Percentiles rank a stretch among this genome's conserved stretches.
Evolutionary conservation across 2,888 invertebrate genomes (phyloP).

Genomic region (Tolmerus cingulatus): DNA sequence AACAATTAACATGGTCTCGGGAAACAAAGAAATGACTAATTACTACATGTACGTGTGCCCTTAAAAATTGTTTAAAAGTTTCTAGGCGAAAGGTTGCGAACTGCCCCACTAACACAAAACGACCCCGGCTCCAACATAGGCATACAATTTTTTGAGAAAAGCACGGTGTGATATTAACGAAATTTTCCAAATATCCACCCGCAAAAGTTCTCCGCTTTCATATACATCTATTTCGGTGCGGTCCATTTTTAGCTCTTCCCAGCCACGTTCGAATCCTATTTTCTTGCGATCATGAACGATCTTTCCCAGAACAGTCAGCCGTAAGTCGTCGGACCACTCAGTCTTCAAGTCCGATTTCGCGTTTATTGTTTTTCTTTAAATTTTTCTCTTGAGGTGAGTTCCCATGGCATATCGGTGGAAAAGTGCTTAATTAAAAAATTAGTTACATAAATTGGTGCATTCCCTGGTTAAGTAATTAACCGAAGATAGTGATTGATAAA

Average conservation of each 20-base stretch:
- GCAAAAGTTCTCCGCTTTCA: slow-evolving; percentile 46
- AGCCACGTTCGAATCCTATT: slow-evolving; percentile 53
- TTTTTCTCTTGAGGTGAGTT: slow-evolving; percentile 64
- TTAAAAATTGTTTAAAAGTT: neutral
- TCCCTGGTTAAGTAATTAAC: neutral
- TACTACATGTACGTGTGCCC: neutral
- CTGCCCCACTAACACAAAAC: neutral
- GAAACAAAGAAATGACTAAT: neutral
- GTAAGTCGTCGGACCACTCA: slow-evolving; percentile 65
- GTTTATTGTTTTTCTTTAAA: slow-evolving; percentile 61
- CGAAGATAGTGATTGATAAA: neutral
- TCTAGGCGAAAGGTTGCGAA: neutral
- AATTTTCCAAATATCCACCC: slow-evolving; percentile 43
- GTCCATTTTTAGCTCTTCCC: slow-evolving; percentile 62
- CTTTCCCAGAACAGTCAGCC: slow-evolving; percentile 62
- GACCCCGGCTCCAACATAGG: neutral
- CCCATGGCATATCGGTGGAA: slow-evolving; percentile 21
- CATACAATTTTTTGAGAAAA: neutral
- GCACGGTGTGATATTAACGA: neutral
- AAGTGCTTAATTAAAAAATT: neutral
- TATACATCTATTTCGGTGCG: slow-evolving; percentile 61
- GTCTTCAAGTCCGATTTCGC: slow-evolving; percentile 63
- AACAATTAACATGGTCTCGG: neutral
- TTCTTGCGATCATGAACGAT: slow-evolving; percentile 56
- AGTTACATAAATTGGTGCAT: neutral